Conservation (phyloP, 2,113 vertebrate genomes). For the Phylloscopus whistleri region DNA sequence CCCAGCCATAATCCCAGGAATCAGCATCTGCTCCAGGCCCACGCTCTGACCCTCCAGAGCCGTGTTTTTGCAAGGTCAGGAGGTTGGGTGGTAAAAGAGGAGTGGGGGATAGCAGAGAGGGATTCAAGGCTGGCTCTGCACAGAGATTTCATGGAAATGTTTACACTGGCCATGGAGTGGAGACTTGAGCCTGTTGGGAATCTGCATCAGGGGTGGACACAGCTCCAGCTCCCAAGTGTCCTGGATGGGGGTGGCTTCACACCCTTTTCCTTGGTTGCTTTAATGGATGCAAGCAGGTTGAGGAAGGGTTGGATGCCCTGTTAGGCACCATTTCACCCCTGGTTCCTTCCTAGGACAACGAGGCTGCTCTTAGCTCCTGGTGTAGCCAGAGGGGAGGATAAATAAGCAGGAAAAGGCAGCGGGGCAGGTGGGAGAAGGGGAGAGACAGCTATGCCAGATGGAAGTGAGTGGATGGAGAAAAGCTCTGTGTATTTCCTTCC, state of each 20-base stretch:
- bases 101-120: not conserved
- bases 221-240: not conserved
- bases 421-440: not conserved
- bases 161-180: not conserved
- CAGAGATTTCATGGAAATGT: not conserved
- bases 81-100: slow-evolving; percentile 9
- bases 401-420: not conserved
- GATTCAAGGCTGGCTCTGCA: not conserved
- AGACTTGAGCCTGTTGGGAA: not conserved
- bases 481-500: not conserved
- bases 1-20: slow-evolving; percentile 35
- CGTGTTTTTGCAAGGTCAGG: slow-evolving; percentile 1
- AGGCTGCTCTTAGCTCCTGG: not conserved
- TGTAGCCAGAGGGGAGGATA: not conserved
- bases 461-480: not conserved
- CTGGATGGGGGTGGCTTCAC: not conserved
- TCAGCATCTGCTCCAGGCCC: slow-evolving; percentile 9
- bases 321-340: no score
- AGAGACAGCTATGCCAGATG: not conserved
- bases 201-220: not conserved
- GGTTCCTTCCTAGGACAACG: rapidly evolving
- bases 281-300: not conserved
- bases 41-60: not conserved
- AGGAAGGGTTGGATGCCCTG: not conserved
- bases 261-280: not conserved